Conservation (phyloP, 2,113 vertebrate genomes). For the Turdus rufiventris region DNA sequence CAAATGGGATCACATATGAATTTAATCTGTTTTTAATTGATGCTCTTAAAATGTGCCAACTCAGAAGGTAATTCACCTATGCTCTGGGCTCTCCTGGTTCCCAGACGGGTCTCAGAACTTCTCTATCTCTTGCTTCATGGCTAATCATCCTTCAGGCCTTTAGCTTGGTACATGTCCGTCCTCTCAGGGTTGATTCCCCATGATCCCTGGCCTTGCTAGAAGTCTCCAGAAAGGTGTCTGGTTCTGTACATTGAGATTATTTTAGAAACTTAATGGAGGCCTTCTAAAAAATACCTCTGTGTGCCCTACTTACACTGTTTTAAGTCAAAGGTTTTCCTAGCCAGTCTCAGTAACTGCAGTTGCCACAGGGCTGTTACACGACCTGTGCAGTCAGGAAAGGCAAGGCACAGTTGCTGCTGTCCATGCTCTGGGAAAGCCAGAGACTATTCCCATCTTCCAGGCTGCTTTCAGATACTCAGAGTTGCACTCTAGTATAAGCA, state of each 20-base stretch:
- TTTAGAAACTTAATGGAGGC: not conserved
- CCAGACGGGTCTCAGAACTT: not conserved
- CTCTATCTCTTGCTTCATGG: not conserved
- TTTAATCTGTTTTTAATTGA: conserved; percentile 23
- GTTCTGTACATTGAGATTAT: not conserved
- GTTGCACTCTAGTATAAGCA: not conserved
- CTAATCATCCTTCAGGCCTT: not conserved
- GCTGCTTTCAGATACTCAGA: not conserved
- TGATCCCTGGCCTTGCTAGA: not conserved
- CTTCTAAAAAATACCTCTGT: not conserved
- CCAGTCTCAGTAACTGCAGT: not conserved
- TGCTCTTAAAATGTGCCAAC: not conserved
- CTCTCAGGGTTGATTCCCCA: not conserved
- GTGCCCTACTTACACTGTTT: not conserved
- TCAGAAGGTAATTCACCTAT: not conserved
- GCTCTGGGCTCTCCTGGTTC: not conserved
- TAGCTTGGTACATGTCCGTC: not conserved
- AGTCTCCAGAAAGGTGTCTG: not conserved
- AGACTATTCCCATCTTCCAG: not conserved
- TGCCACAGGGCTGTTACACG: not conserved
- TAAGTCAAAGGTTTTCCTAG: not conserved
- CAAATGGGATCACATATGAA: not conserved
- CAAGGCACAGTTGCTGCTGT: not conserved
- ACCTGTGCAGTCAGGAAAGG: not conserved
- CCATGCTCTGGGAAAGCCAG: not conserved